Evolutionary conservation across 2,888 invertebrate genomes (phyloP).

Genomic region (Aspidapion aeneum): DNA sequence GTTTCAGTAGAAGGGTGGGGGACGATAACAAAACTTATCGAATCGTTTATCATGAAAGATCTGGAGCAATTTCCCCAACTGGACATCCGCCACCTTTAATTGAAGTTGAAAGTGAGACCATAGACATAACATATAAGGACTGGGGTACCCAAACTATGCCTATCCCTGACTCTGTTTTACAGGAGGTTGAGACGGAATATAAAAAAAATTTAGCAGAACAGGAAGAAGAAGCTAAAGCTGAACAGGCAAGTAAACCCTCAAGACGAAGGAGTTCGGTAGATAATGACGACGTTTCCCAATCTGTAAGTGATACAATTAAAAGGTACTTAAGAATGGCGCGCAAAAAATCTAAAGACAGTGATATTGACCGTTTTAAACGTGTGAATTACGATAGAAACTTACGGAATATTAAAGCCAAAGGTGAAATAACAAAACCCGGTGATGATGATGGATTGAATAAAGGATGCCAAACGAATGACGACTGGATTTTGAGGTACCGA

Average conservation of each 20-base stretch:
- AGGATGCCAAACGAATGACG: constrained; percentile 74
- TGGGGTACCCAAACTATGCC: constrained; percentile 60
- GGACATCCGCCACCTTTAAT: constrained; percentile 61
- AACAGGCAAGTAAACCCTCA: constrained; percentile 40
- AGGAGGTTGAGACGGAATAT: constrained; percentile 49
- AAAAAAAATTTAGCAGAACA: constrained; percentile 47
- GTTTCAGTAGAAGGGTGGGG: neutral
- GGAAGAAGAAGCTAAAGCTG: constrained; percentile 44
- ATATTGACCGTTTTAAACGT: constrained; percentile 77
- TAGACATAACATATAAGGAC: constrained; percentile 49
- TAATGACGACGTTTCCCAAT: constrained; percentile 81
- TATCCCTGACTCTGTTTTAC: constrained; percentile 55
- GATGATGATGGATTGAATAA: constrained; percentile 76
- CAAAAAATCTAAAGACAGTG: constrained; percentile 80
- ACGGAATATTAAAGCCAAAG: constrained; percentile 77
- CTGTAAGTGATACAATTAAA: constrained; percentile 84
- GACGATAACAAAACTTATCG: neutral
- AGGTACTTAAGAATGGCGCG: constrained; percentile 83
- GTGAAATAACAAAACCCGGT: constrained; percentile 68
- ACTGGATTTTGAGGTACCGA: constrained; percentile 63
- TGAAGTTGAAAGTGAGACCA: constrained; percentile 60
- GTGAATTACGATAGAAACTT: constrained; percentile 85
- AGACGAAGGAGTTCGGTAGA: constrained; percentile 75
- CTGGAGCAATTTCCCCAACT: neutral
- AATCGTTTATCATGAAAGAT: neutral